Base-by-base conservation (phyloP, 2,888 invertebrate species). In the Stratiomys singularior region DNA sequence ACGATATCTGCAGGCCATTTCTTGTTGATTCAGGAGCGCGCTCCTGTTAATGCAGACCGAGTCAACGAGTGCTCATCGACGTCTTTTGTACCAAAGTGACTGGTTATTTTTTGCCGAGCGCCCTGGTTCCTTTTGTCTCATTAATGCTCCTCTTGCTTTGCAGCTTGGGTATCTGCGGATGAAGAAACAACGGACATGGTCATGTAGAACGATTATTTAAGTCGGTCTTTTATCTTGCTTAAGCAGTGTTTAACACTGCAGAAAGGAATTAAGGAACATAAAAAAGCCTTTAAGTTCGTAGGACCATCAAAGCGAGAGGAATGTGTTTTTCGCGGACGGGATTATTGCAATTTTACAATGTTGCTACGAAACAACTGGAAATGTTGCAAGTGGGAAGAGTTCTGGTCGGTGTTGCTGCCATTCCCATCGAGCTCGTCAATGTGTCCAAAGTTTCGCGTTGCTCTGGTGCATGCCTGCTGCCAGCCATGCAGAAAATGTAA, bases 1-100 rank as follows among this genome's bases (percentile, higher is more conserved):
- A 64, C 64, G 64, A 64, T 25, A 64, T 64, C n/a, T 30, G 11
- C 64, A 64, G 30, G 64, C 30, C 25, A 64, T 64, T 64, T 60
- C 58, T 60, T 60, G 58, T 60, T 60, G 58, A 60, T 21, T 21
- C 58, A 60, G 11, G 25, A 60, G 58, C 21, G 58, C 21, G 11
- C 58, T 60, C 58, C 52, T 52, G 52, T 18, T 52, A 60, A 60
- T 60, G 13, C 58, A 60, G 25, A 23, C 25, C 23, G 13, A 60
- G 58, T 60, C 58, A 60, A 60, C 23, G 58, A 60, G 58, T 18
- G 15, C 21, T 60, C 25, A 23, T 25, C 58, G 58, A 60, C 25
- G 23, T 60, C 23, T 60, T 60, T 60, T 60, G 58, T 60, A 4
- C 25, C 18, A 52, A 52, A 52, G 52, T 52, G 52, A 60, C 11